Percentiles rank a stretch among this genome's conserved stretches.
Conservation (phyloP, 1,140 invertebrate species). For the Micrasema minimum region DNA sequence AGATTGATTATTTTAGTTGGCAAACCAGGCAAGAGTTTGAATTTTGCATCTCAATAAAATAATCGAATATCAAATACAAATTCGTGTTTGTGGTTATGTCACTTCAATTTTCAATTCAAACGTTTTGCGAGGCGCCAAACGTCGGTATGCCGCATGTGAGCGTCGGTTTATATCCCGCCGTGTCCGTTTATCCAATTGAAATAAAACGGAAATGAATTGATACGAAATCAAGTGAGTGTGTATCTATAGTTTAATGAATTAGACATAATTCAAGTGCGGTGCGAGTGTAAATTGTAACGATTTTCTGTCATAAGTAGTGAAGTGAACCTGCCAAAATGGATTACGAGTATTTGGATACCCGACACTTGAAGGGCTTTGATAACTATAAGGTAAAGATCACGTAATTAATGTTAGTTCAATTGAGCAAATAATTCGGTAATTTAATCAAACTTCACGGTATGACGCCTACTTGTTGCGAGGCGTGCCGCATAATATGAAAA, state of each 20-base stretch:
- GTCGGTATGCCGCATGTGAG: background rate
- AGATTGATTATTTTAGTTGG: too few species aligned
- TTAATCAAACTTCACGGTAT: background rate
- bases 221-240: slow-evolving; percentile 12
- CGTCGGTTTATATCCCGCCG: slow-evolving; percentile 6
- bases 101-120: too few species aligned
- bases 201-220: slow-evolving; percentile 44
- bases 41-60: background rate
- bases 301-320: slow-evolving; percentile 29
- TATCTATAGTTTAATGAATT: slow-evolving; percentile 37
- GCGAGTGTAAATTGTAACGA: slow-evolving; percentile 22
- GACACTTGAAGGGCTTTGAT: slow-evolving; percentile 89
- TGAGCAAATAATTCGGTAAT: background rate
- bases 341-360: slow-evolving; percentile 79
- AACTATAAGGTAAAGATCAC: slow-evolving; percentile 85
- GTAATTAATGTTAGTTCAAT: slow-evolving; percentile 15
- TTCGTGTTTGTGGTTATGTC: background rate
- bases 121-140: slow-evolving; percentile 12
- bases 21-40: background rate
- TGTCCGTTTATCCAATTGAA: slow-evolving; percentile 44
- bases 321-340: slow-evolving; percentile 58
- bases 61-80: background rate
- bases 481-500: slow-evolving; percentile 9
- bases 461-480: slow-evolving; percentile 31
- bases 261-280: slow-evolving; percentile 22